Conservation (phyloP, 1,140 invertebrate genomes). For the Drosophila kurseongensis region DNA sequence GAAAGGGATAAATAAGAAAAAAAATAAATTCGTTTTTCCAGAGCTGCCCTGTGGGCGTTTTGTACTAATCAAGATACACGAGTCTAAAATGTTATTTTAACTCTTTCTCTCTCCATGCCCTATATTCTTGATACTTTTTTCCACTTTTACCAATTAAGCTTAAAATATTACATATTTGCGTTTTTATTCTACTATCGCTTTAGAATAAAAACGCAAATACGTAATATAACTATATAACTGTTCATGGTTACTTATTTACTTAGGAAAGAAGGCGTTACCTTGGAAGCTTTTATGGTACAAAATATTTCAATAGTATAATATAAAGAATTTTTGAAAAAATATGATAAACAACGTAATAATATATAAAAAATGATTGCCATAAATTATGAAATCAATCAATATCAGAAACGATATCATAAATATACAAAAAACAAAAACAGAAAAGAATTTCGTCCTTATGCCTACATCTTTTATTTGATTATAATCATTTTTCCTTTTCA, state of each 20-base stretch:
- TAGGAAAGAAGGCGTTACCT: not conserved
- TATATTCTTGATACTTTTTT: not conserved
- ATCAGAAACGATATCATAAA: not conserved
- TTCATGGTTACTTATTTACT: not conserved
- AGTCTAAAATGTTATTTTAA: conserved; percentile 10
- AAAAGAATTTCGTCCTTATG: conserved; percentile 2
- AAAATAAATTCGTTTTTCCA: not conserved
- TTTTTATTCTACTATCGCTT: too few relatives aligned
- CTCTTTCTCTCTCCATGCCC: not conserved
- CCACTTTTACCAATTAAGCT: not conserved
- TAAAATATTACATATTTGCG: not conserved
- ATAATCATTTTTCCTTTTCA: conserved; percentile 71
- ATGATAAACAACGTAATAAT: too few relatives aligned
- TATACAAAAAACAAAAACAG: not conserved
- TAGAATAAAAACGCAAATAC: too few relatives aligned
- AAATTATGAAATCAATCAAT: not conserved
- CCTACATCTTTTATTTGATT: conserved; percentile 62
- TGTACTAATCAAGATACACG: conserved; percentile 66
- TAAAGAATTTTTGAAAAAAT: too few relatives aligned
- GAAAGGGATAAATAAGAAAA: conserved; percentile 6
- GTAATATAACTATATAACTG: too few relatives aligned
- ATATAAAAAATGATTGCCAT: too few relatives aligned
- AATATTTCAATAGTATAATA: not conserved
- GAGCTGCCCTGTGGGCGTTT: conserved; percentile 43
- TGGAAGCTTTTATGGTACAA: not conserved